phyloP scores from a whole-genome alignment of 2,888 invertebrate genomes.

The Toxonevra muliebris region DNA sequence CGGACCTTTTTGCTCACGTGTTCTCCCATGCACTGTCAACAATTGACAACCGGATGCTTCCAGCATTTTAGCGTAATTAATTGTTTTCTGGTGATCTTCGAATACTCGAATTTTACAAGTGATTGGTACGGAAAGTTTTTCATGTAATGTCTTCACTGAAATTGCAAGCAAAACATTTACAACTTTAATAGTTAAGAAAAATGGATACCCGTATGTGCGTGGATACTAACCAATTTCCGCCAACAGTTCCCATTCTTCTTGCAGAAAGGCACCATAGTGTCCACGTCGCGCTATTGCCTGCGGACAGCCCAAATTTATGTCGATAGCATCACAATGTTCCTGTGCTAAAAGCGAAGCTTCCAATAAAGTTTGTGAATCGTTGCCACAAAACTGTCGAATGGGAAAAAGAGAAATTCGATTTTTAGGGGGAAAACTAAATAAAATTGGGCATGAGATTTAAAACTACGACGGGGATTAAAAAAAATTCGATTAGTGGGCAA shows the following conservation, averaged over 20 bases:
- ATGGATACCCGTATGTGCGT: not conserved
- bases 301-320: constrained; percentile 97
- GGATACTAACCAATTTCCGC: constrained; percentile 77
- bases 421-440: too few species aligned
- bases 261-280: constrained; percentile 94
- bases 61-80: constrained; percentile 92
- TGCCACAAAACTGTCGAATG: constrained; percentile 90
- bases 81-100: constrained; percentile 83
- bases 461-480: too few species aligned
- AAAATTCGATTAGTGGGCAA: too few species aligned
- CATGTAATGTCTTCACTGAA: constrained; percentile 76
- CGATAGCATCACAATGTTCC: constrained; percentile 91
- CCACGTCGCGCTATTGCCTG: constrained; percentile 97
- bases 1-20: constrained; percentile 95
- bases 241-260: constrained; percentile 93
- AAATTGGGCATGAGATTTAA: too few species aligned
- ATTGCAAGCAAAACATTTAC: constrained; percentile 43
- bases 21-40: constrained; percentile 95
- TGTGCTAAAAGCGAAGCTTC: constrained; percentile 89
- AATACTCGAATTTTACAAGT: constrained; percentile 97
- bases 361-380: constrained; percentile 86
- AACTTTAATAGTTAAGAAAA: not conserved
- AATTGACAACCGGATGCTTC: constrained; percentile 92
- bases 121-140: constrained; percentile 84
- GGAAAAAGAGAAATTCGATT: too few species aligned